Conservation (phyloP, 2,888 invertebrate species). For the Tachina grossa region DNA sequence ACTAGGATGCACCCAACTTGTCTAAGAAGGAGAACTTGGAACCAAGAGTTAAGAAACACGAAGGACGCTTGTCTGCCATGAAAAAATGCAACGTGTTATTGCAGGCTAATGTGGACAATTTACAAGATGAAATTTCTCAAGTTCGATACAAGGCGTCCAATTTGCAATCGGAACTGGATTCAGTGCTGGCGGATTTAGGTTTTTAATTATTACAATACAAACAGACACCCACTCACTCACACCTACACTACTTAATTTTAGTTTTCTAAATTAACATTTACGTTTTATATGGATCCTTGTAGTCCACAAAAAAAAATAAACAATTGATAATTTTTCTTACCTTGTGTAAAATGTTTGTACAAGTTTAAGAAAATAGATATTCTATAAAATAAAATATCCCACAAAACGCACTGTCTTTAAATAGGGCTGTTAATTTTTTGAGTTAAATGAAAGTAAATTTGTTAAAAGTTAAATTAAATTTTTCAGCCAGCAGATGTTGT, state of each 20-base stretch:
- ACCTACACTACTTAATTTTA: constrained; percentile 22
- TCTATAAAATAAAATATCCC: constrained; percentile 24
- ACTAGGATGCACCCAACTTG: constrained; percentile 87
- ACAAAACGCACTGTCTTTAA: constrained; percentile 27
- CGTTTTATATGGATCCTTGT: constrained; percentile 32
- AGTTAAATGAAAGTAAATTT: background rate
- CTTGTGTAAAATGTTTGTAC: constrained; percentile 37
- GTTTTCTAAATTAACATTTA: constrained; percentile 31
- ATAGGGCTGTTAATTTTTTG: constrained; percentile 24
- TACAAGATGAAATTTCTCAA: constrained; percentile 93
- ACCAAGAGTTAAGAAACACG: constrained; percentile 88
- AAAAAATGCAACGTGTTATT: constrained; percentile 94
- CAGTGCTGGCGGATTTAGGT: constrained; percentile 92
- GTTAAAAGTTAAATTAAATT: background rate
- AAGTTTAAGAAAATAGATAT: constrained; percentile 32
- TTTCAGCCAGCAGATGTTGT: constrained; percentile 24
- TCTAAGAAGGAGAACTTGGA: constrained; percentile 87
- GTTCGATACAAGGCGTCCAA: constrained; percentile 91
- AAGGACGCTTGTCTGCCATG: constrained; percentile 89
- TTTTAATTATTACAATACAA: constrained; percentile 80
- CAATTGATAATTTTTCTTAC: constrained; percentile 33
- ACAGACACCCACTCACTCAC: constrained; percentile 8
- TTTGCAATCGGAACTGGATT: constrained; percentile 92
- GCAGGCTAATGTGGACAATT: constrained; percentile 93
- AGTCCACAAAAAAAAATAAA: constrained; percentile 19